Percentiles rank a stretch among this genome's conserved stretches.
phyloP scores from a whole-genome alignment of 2,888 invertebrate genomes.

The Eupithecia subfuscata region DNA sequence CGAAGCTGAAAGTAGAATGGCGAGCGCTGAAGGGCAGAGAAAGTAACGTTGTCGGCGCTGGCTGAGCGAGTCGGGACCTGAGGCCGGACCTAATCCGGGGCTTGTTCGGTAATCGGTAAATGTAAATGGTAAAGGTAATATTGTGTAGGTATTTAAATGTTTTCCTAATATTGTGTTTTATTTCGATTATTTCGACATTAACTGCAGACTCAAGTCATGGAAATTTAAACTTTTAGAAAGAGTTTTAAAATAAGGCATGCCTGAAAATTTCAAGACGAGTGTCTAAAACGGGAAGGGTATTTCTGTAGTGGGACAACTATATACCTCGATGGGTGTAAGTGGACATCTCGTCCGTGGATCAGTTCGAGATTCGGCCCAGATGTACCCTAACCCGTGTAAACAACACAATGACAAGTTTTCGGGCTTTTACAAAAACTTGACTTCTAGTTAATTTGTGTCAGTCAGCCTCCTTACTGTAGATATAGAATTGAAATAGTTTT shows the following conservation, averaged over 20 bases:
- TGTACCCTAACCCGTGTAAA: no score
- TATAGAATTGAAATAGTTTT: no score
- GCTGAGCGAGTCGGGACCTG: background rate
- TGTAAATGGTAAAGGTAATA: background rate
- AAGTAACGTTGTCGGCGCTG: constrained; percentile 3
- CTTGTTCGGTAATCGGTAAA: background rate
- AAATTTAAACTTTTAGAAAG: background rate
- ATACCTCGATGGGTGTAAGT: background rate
- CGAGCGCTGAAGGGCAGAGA: constrained; percentile 31
- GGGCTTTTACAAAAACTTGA: background rate
- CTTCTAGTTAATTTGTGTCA: background rate
- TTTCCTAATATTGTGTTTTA: background rate
- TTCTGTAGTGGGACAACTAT: background rate
- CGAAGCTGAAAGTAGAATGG: constrained; percentile 17
- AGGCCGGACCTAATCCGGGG: background rate
- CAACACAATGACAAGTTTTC: no score
- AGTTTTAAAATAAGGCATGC: background rate
- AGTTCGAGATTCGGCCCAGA: no score
- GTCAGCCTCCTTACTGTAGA: no score
- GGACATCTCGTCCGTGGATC: no score
- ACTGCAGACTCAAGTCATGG: background rate
- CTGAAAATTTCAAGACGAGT: background rate
- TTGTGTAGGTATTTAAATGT: background rate
- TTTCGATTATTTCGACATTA: background rate
- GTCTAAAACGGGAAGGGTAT: background rate